Percentiles rank a stretch among this genome's conserved stretches.
Conservation (phyloP, 2,888 invertebrate species). For the Megamerina dolium region DNA sequence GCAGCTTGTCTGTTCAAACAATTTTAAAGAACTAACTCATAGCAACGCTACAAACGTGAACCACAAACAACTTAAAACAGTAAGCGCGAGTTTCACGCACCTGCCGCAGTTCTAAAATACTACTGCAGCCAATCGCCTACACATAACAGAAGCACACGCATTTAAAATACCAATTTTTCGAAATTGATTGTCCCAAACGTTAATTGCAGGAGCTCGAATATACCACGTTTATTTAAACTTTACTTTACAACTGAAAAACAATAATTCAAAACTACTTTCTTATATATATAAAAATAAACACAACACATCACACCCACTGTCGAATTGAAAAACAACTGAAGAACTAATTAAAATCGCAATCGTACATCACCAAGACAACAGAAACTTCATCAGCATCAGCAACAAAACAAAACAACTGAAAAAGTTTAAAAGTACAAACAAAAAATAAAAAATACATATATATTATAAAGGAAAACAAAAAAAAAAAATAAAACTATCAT, state of each 20-base stretch:
- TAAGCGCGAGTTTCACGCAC: too few species aligned
- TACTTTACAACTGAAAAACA: constrained; percentile 5
- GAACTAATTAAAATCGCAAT: constrained; percentile 14
- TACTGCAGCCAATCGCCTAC: too few species aligned
- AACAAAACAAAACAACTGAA: constrained; percentile 40
- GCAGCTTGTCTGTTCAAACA: too few species aligned
- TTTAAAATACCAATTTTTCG: too few species aligned
- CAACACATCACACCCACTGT: constrained; percentile 25
- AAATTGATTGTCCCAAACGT: too few species aligned
- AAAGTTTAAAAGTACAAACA: constrained; percentile 47
- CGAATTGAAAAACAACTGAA: constrained; percentile 2
- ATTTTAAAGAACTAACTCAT: too few species aligned
- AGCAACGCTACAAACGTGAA: too few species aligned
- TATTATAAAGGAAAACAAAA: constrained; percentile 18
- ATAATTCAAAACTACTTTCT: constrained; percentile 11
- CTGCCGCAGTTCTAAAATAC: too few species aligned
- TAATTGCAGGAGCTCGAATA: constrained; percentile 25
- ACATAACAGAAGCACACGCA: too few species aligned
- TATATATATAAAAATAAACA: constrained; percentile 8
- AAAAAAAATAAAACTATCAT: constrained; percentile 25
- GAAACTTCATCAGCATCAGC: constrained; percentile 20
- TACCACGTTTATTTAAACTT: too few species aligned
- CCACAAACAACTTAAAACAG: too few species aligned
- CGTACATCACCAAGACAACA: constrained; percentile 14
- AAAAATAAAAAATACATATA: constrained; percentile 21